Base-by-base conservation (phyloP, 2,113 vertebrate species). In the Lagenorhynchus albirostris region DNA sequence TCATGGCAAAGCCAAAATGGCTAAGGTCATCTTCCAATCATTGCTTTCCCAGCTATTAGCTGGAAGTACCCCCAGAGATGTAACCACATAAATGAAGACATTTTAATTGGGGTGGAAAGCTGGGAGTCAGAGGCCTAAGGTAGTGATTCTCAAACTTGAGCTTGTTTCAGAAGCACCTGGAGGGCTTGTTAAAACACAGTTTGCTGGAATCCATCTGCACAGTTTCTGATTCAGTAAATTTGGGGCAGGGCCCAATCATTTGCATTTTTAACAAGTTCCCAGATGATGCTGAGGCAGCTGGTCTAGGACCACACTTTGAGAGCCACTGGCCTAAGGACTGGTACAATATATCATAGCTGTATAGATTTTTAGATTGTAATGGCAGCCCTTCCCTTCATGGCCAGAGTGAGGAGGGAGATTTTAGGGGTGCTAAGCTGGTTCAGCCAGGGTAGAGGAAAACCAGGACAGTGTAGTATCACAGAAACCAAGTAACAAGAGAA, bases 211-310 rank as follows among this genome's bases (percentile, higher is more conserved):
- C 67, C 44, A 93, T 83, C 23, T 26, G 38, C 68, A 88, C 47
- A 80, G 31, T 93, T 95, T 85, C 60, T 89, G 62, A 88, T 79
- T 74, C 44, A 88, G 26, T 29, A 85, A 65, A 67, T 77, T 29
- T 80, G 18, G 47, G 17, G 18, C 36, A 15, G 26, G 7, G 33
- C 71, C 67, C 12, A 91, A 47, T 38, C 33, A 85, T 88, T 80
- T 68, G 20, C 82, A 92, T 74, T 74, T 94, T 95, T 74, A 84
- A 71, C 70, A 85, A 84, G 73, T 95, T 89, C 47, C 83, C 65
- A 89, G n/a, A 11, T 74, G 41, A 95, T 58, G 5, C 68, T 53
- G 15, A 53, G 53, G 53, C 15, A 53, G 15, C 53, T 94, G 47
- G 26, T 53, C 44, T 47, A 91, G 38, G 53, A 83, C 33, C 70